Conservation (phyloP, 2,113 vertebrate species). For the Callorhinus ursinus region DNA sequence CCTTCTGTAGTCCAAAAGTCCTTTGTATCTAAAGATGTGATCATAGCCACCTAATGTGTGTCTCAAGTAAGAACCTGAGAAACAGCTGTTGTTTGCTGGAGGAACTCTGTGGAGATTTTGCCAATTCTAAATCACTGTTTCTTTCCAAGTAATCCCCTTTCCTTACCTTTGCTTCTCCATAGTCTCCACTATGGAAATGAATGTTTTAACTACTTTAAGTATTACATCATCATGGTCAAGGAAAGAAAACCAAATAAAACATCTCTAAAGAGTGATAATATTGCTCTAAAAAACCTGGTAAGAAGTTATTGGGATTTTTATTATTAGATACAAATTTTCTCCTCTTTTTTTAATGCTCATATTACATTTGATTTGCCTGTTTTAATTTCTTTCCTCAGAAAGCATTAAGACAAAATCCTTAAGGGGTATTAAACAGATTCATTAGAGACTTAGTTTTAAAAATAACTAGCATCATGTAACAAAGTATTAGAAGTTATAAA, state of each 20-base stretch:
- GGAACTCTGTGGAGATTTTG: neutral
- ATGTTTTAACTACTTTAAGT: conserved; percentile 22
- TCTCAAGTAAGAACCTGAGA: neutral
- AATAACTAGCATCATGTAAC: neutral
- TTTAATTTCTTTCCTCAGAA: neutral
- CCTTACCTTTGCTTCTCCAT: neutral
- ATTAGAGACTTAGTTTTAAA: neutral
- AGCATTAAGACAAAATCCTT: neutral
- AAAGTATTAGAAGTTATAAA: neutral
- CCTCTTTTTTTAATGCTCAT: neutral
- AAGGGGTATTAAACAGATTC: neutral
- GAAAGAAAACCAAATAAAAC: conserved; percentile 46
- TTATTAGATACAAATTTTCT: conserved; percentile 1
- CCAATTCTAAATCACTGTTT: neutral
- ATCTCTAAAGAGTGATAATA: conserved; percentile 40
- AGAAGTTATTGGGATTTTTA: conserved; percentile 10
- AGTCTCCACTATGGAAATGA: neutral
- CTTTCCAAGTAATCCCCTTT: neutral
- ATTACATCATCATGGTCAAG: neutral
- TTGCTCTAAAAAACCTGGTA: conserved; percentile 22
- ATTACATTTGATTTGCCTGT: neutral
- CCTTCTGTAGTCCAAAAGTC: neutral
- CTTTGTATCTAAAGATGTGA: neutral
- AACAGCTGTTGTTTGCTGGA: neutral
- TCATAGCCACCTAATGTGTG: neutral